A percentile compares a stretch with the other conserved stretches of the same genome.
Evolutionary conservation across 2,797 vertebrate genomes (phyloP).

Genomic region (Bufotes viridis): DNA sequence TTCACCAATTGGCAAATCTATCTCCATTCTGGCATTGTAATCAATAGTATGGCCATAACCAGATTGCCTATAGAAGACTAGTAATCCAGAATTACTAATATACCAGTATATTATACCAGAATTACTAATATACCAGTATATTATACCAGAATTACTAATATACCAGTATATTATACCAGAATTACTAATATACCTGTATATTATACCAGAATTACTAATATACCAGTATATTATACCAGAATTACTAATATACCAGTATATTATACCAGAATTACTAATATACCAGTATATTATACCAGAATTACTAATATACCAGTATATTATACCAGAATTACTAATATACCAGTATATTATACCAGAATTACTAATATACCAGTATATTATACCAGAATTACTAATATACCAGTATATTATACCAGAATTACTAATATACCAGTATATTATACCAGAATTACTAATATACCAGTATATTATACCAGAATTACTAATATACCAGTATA

Average conservation of each 20-base stretch:
- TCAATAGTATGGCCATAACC: background rate
- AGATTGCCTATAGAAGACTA: background rate
- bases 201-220: background rate
- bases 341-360: too few relatives aligned
- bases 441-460: background rate
- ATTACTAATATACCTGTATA: background rate
- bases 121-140: background rate
- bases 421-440: background rate
- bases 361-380: background rate
- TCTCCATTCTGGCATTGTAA: background rate
- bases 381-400: background rate
- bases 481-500: background rate
- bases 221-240: too few relatives aligned
- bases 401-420: too few relatives aligned
- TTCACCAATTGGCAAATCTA: background rate
- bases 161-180: too few relatives aligned
- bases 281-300: too few relatives aligned
- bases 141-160: background rate
- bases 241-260: background rate
- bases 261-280: background rate
- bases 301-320: background rate
- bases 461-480: too few relatives aligned
- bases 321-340: background rate
- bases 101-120: too few relatives aligned
- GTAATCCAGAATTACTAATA: background rate